Conservation (phyloP, 2,888 invertebrate genomes). For the Azorinus chamasolen region DNA sequence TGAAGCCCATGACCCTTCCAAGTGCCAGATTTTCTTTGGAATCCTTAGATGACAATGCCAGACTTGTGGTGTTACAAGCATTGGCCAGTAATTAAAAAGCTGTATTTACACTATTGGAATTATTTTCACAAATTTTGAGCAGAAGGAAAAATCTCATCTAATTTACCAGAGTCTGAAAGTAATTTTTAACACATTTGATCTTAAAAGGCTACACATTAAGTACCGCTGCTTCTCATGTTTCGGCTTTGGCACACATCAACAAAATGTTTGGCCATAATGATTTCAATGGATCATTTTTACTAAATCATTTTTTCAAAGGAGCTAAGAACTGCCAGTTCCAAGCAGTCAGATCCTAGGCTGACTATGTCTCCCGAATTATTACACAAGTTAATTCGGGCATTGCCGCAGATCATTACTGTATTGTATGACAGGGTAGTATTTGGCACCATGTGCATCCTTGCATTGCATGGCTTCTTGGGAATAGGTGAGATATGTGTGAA, state of each 20-base stretch:
- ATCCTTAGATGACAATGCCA: neutral
- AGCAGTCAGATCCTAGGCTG: conserved; percentile 2
- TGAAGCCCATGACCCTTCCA: neutral
- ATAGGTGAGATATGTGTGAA: conserved; percentile 8
- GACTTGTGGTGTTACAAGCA: neutral
- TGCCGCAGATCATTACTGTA: neutral
- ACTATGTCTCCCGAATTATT: conserved; percentile 10
- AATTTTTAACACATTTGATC: too few relatives aligned
- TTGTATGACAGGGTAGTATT: neutral
- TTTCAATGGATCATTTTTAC: conserved; percentile 7
- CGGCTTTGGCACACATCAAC: conserved; percentile 13
- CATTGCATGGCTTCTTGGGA: conserved; percentile 9
- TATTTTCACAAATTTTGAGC: too few relatives aligned
- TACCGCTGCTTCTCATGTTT: conserved; percentile 14
- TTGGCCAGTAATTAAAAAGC: neutral
- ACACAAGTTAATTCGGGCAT: neutral
- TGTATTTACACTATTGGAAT: neutral
- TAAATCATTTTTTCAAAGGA: conserved; percentile 25
- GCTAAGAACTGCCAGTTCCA: neutral
- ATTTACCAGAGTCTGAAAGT: neutral
- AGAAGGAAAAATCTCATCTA: too few relatives aligned
- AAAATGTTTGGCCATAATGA: conserved; percentile 7
- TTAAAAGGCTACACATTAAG: too few relatives aligned
- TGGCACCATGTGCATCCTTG: neutral
- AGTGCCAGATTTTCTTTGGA: neutral